Evolutionary conservation across 2,888 invertebrate genomes (phyloP).

Genomic region (Glyphotaelius pellucidus): DNA sequence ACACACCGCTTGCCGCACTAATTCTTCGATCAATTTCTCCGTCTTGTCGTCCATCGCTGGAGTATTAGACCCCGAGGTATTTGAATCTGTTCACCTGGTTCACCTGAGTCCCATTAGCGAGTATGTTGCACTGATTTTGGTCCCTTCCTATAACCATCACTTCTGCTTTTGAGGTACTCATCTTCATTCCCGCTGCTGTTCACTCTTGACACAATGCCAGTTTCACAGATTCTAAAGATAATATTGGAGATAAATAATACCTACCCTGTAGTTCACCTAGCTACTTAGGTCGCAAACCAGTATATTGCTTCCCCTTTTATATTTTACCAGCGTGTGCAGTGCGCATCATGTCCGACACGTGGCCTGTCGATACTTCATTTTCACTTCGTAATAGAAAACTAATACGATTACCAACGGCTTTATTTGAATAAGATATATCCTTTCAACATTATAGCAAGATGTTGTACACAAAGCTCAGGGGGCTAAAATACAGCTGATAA

Average conservation of each 20-base stretch:
- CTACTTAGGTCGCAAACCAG: not conserved
- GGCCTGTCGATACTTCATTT: slow-evolving; percentile 57
- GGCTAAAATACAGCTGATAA: slow-evolving; percentile 19
- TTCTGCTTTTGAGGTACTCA: too few species aligned
- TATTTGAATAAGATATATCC: slow-evolving; percentile 18
- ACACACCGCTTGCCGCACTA: too few species aligned
- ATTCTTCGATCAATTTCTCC: too few species aligned
- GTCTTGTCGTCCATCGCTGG: too few species aligned
- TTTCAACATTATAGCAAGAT: not conserved
- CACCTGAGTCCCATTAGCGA: too few species aligned
- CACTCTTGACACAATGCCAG: not conserved
- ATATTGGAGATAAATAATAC: not conserved
- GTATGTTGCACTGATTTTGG: too few species aligned
- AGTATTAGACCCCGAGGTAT: too few species aligned
- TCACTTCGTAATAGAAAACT: slow-evolving; percentile 57
- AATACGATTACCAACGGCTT: slow-evolving; percentile 51
- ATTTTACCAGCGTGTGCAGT: not conserved
- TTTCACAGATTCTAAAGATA: not conserved
- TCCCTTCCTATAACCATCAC: too few species aligned
- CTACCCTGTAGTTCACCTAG: not conserved
- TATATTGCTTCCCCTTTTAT: not conserved
- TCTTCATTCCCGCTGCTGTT: too few species aligned
- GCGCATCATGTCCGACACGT: slow-evolving; percentile 50
- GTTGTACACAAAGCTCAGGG: slow-evolving; percentile 14
- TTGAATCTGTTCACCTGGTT: too few species aligned